Percentiles rank a stretch among this genome's conserved stretches.
Evolutionary conservation across 2,113 vertebrate genomes (phyloP).

Genomic region (Aramus guarauna): DNA sequence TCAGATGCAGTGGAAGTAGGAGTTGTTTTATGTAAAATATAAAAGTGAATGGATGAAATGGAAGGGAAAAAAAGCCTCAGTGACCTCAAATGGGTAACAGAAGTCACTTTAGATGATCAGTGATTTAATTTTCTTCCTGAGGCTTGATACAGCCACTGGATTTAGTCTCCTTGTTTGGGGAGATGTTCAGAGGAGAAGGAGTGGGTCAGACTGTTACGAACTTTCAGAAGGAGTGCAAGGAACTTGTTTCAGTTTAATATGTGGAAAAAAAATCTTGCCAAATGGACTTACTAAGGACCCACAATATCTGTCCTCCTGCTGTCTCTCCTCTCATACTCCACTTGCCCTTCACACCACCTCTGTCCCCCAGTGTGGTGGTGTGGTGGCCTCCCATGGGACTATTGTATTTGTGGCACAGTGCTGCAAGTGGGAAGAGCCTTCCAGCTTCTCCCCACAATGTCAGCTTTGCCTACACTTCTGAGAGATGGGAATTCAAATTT

Average conservation of each 20-base stretch:
- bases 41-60: background rate
- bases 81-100: constrained; percentile 1
- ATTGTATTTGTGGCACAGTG: background rate
- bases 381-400: background rate
- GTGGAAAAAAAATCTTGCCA: background rate
- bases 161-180: background rate
- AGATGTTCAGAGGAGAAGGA: background rate
- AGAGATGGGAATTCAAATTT: background rate
- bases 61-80: background rate
- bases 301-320: background rate
- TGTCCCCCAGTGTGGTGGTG: background rate
- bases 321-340: background rate
- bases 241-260: background rate
- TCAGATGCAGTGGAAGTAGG: background rate
- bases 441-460: background rate
- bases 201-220: rapidly evolving
- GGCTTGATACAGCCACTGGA: background rate
- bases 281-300: background rate
- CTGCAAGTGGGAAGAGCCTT: background rate
- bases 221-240: background rate
- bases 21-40: background rate
- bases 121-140: background rate
- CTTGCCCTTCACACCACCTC: background rate
- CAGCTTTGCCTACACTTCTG: background rate
- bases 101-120: background rate